A percentile compares a stretch with the other conserved stretches of the same genome.
These are phyloP conservation scores for Tragulus kanchil DNA, from an alignment of 2,113 vertebrate genomes.

Conservation along the genomic window DNA sequence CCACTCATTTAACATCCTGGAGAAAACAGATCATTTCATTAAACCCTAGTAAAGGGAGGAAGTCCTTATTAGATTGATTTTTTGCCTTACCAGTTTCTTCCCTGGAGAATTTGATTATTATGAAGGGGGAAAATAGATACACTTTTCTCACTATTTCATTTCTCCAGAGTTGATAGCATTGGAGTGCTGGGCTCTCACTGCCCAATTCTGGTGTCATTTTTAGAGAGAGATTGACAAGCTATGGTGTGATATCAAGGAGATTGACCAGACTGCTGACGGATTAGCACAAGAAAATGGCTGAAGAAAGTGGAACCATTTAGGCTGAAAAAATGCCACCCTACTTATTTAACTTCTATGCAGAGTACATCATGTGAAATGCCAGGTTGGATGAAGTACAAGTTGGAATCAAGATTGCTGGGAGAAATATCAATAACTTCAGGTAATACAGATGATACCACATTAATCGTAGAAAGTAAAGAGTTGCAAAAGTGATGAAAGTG, in stretches of 20 bases:
- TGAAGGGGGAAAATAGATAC: background rate
- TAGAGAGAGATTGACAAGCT: background rate
- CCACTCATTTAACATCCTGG: background rate
- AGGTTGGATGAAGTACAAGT: too few relatives aligned
- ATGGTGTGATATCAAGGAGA: background rate
- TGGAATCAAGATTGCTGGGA: too few relatives aligned
- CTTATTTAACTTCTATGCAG: too few relatives aligned
- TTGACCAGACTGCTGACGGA: background rate
- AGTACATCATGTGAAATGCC: too few relatives aligned
- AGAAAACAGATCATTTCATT: background rate
- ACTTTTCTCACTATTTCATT: background rate
- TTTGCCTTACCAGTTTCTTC: background rate
- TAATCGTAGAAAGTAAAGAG: too few relatives aligned
- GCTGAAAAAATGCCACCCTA: background rate
- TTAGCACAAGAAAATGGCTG: background rate
- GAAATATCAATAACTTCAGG: too few relatives aligned
- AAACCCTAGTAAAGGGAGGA: background rate
- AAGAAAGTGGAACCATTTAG: background rate
- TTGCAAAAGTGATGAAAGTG: too few relatives aligned
- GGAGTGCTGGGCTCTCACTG: background rate
- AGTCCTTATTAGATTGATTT: background rate
- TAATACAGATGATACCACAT: too few relatives aligned
- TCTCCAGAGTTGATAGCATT: background rate
- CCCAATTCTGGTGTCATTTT: background rate
- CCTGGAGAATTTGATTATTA: slow-evolving; percentile 13